Conservation (phyloP, 2,113 vertebrate genomes). For the Felis chaus region DNA sequence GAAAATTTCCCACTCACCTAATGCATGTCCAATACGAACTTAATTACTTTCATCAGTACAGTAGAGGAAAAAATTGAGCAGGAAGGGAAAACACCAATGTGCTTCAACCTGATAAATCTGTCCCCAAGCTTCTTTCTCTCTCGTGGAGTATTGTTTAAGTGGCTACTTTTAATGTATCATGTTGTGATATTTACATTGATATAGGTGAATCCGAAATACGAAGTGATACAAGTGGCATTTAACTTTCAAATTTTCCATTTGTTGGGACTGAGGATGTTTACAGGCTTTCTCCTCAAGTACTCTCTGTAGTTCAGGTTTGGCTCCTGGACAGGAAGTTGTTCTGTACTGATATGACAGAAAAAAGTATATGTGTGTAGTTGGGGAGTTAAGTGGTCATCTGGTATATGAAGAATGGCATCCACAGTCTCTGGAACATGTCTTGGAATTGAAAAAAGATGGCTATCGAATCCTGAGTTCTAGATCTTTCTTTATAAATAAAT, state of each 20-base stretch:
- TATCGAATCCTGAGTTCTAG: not conserved
- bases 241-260: not conserved
- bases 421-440: not conserved
- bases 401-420: not conserved
- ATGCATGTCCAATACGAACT: constrained; percentile 23
- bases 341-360: not conserved
- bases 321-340: not conserved
- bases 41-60: not conserved
- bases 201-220: not conserved
- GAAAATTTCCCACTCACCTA: not conserved
- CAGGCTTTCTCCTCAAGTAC: not conserved
- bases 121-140: not conserved
- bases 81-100: not conserved
- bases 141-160: not conserved
- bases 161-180: not conserved
- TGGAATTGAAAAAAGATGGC: not conserved
- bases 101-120: not conserved
- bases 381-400: not conserved
- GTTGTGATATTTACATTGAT: not conserved
- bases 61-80: not conserved
- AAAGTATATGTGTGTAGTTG: not conserved
- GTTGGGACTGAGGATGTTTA: not conserved
- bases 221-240: not conserved
- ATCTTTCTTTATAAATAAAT: not conserved
- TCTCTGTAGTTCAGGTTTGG: not conserved